Evolutionary conservation across 2,113 vertebrate genomes (phyloP).

Genomic region (Formicarius rufipectus): DNA sequence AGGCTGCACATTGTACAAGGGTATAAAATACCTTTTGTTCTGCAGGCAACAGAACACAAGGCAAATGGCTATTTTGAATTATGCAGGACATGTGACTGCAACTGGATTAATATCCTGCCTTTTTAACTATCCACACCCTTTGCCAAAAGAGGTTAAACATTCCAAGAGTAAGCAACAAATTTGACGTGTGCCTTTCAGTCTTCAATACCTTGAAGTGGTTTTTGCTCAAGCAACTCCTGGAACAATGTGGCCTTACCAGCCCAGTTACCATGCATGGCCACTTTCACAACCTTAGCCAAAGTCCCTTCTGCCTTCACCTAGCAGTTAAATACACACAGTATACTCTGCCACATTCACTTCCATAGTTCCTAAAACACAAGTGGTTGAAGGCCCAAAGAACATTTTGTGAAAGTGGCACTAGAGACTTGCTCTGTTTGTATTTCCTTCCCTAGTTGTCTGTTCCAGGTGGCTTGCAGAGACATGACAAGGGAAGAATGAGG

Average conservation of each 20-base stretch:
- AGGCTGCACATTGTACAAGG: background rate
- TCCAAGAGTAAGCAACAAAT: background rate
- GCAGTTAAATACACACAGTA: background rate
- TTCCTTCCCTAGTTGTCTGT: background rate
- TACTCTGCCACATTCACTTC: background rate
- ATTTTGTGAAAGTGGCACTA: background rate
- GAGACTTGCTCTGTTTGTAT: background rate
- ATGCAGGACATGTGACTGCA: background rate
- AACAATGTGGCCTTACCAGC: accelerated
- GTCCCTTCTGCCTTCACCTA: background rate
- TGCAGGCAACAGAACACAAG: background rate
- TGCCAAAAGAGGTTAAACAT: background rate
- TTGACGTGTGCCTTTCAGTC: accelerated
- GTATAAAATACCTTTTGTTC: background rate
- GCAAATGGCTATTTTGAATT: background rate
- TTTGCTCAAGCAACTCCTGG: background rate
- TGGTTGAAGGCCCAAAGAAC: accelerated
- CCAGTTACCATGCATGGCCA: accelerated
- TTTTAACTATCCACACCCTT: background rate
- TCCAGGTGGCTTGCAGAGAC: background rate
- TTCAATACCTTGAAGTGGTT: background rate
- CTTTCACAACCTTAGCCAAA: background rate
- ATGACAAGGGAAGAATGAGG: accelerated
- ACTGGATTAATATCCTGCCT: background rate
- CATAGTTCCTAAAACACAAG: background rate